A percentile compares a stretch with the other conserved stretches of the same genome.
Conservation (phyloP, 2,113 vertebrate genomes). For the Cromileptes altivelis region DNA sequence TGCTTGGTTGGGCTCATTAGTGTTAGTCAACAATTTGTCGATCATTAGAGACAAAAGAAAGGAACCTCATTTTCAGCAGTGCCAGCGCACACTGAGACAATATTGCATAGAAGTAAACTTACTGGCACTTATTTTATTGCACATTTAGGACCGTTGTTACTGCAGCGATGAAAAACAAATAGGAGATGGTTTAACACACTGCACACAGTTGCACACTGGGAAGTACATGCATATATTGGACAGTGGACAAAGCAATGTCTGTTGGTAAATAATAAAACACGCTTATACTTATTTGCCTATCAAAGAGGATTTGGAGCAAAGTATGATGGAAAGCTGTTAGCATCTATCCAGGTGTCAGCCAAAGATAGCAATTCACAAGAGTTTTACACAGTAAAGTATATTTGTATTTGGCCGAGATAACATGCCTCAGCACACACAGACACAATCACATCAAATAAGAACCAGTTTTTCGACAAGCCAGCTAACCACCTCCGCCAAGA, state of each 20-base stretch:
- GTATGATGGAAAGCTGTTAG: background rate
- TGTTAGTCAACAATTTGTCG: slow-evolving; percentile 54
- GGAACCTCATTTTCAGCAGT: background rate
- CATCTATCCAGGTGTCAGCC: background rate
- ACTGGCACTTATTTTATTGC: background rate
- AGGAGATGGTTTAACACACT: background rate
- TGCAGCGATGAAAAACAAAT: background rate
- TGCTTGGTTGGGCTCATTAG: slow-evolving; percentile 66
- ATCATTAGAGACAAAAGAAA: slow-evolving; percentile 53
- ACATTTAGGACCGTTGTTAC: background rate
- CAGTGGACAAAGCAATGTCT: background rate
- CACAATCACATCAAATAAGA: background rate
- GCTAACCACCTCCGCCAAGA: no score
- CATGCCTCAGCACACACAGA: background rate
- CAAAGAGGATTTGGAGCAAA: background rate
- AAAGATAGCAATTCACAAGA: background rate
- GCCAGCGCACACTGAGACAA: background rate
- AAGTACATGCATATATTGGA: background rate
- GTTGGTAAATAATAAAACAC: background rate
- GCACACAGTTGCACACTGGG: background rate
- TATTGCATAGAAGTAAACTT: background rate
- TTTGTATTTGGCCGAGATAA: background rate
- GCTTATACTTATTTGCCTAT: no score
- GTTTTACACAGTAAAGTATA: background rate
- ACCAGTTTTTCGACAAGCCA: background rate